Evolutionary conservation across 2,888 invertebrate species (phyloP).

Genomic region (Sisyra terminalis): DNA sequence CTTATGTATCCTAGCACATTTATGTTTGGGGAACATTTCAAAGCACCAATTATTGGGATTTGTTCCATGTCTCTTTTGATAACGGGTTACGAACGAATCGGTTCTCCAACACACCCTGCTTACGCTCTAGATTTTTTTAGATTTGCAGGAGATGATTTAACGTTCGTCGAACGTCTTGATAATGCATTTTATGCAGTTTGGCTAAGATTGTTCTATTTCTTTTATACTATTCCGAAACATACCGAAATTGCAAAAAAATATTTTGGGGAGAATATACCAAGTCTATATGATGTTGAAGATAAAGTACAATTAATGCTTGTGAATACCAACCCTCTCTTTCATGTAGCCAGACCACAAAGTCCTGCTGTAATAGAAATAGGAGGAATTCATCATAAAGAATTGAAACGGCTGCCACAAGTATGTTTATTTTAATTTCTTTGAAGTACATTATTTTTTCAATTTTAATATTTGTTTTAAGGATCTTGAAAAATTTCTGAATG

Average conservation of each 20-base stretch:
- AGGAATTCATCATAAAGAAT: constrained; percentile 23
- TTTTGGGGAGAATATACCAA: constrained; percentile 9
- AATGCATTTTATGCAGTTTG: constrained; percentile 3
- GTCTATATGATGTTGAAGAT: constrained; percentile 12
- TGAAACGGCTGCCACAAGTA: constrained; percentile 24
- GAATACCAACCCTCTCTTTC: constrained; percentile 23
- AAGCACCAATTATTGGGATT: constrained; percentile 16
- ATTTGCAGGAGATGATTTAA: not conserved
- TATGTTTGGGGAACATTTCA: constrained; percentile 15
- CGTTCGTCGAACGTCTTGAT: constrained; percentile 2
- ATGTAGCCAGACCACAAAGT: constrained; percentile 21
- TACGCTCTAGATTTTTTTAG: constrained; percentile 10
- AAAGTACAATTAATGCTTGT: constrained; percentile 22
- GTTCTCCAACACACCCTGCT: constrained; percentile 14
- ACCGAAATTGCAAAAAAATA: constrained; percentile 11
- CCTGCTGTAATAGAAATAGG: constrained; percentile 24
- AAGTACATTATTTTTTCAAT: not conserved
- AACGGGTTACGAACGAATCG: constrained; percentile 8
- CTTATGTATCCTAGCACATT: constrained; percentile 10
- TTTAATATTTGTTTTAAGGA: constrained; percentile 13
- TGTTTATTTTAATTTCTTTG: constrained; percentile 6
- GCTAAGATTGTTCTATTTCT: constrained; percentile 7
- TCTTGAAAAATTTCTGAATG: constrained; percentile 17
- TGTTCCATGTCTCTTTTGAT: constrained; percentile 8
- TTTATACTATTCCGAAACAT: constrained; percentile 8